phyloP scores from a whole-genome alignment of 2,113 vertebrate species.

The Caloenas nicobarica region DNA sequence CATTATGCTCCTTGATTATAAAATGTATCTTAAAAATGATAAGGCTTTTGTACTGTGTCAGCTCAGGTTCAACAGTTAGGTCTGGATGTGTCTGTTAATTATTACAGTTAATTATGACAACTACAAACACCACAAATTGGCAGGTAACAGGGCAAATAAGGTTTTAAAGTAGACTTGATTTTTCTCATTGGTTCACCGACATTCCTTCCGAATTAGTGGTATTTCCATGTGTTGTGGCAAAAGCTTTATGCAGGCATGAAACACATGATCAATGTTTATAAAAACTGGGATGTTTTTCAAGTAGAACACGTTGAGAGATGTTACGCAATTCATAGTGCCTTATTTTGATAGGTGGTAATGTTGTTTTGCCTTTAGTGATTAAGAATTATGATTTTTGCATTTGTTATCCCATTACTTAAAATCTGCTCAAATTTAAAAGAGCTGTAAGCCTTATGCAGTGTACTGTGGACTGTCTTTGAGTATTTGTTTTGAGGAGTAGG shows the following conservation, averaged over 20 bases:
- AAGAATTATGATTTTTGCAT: neutral
- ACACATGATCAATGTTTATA: neutral
- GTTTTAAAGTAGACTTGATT: neutral
- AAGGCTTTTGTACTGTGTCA: neutral
- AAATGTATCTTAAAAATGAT: neutral
- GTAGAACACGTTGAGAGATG: neutral
- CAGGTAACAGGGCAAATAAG: neutral
- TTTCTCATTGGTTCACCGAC: neutral
- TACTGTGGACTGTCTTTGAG: neutral
- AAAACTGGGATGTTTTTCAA: neutral
- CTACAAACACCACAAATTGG: neutral
- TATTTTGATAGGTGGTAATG: neutral
- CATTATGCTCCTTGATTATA: neutral
- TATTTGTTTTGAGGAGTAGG: neutral
- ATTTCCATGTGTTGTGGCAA: constrained; percentile 5
- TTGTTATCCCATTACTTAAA: neutral
- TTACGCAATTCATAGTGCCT: neutral
- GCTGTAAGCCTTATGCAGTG: neutral
- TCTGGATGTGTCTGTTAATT: neutral
- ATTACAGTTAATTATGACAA: neutral
- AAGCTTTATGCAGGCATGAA: constrained; percentile 12
- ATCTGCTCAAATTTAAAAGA: neutral
- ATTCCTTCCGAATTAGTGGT: constrained; percentile 40
- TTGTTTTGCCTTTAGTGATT: neutral
- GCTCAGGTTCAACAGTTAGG: neutral